These are phyloP conservation scores for Galagoides demidoff DNA, from an alignment of 2,797 vertebrate species.

Conservation along the genomic window DNA sequence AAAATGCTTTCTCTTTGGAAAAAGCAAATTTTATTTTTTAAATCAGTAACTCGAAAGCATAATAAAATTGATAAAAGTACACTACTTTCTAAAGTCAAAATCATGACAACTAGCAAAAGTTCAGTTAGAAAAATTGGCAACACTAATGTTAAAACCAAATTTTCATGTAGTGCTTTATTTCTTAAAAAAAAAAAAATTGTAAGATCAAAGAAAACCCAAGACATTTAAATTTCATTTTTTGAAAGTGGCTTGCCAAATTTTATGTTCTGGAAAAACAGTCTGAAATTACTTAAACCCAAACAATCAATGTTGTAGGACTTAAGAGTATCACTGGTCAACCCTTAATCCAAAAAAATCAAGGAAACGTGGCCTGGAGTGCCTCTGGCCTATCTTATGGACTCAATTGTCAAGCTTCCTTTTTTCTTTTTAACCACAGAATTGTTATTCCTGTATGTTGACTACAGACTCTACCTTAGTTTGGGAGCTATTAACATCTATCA, in stretches of 20 bases:
- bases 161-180: neutral
- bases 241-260: neutral
- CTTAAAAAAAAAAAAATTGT: neutral
- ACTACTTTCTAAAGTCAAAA: neutral
- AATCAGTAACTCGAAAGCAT: neutral
- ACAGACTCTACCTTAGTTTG: constrained; percentile 85
- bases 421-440: constrained; percentile 63
- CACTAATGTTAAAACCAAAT: neutral
- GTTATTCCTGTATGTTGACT: constrained; percentile 85
- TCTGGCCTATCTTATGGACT: neutral
- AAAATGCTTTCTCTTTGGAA: neutral
- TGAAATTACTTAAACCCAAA: constrained; percentile 15
- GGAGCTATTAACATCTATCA: constrained; percentile 87
- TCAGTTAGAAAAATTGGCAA: neutral
- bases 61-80: neutral
- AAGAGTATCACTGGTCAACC: neutral
- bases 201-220: constrained; percentile 3
- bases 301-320: neutral
- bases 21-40: constrained; percentile 22
- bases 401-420: constrained; percentile 57
- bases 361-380: constrained; percentile 1
- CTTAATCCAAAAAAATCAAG: neutral
- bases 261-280: neutral
- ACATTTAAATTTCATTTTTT: constrained; percentile 35
- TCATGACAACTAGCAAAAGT: constrained; percentile 21